A percentile compares a stretch with the other conserved stretches of the same genome.
Evolutionary conservation across 2,888 invertebrate species (phyloP).

Genomic region (Aplocera efformata): DNA sequence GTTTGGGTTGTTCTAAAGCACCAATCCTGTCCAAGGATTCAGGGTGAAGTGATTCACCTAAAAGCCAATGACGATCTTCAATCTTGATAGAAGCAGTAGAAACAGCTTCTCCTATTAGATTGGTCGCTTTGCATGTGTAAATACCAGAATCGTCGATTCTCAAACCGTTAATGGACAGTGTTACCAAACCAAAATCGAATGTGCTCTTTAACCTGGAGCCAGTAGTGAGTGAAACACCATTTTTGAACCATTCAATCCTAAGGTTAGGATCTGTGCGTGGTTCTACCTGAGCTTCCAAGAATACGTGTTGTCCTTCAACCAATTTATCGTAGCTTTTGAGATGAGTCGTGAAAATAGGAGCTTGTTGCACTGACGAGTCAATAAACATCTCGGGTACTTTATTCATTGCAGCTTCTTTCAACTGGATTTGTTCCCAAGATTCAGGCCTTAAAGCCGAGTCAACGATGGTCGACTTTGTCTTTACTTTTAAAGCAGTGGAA

Average conservation of each 20-base stretch:
- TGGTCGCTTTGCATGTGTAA: slow-evolving; percentile 96
- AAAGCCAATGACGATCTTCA: slow-evolving; percentile 92
- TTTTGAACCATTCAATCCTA: slow-evolving; percentile 95
- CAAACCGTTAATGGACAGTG: slow-evolving; percentile 92
- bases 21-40: slow-evolving; percentile 93
- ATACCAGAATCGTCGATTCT: slow-evolving; percentile 96
- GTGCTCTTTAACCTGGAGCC: slow-evolving; percentile 95
- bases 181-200: slow-evolving; percentile 98
- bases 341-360: slow-evolving; percentile 97
- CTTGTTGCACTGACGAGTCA: slow-evolving; percentile 91
- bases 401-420: slow-evolving; percentile 95
- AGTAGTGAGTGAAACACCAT: slow-evolving; percentile 91
- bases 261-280: slow-evolving; percentile 94
- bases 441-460: slow-evolving; percentile 94
- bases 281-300: slow-evolving; percentile 94
- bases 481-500: slow-evolving; percentile 93
- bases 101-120: slow-evolving; percentile 95
- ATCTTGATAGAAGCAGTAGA: slow-evolving; percentile 95
- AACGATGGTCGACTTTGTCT: slow-evolving; percentile 88
- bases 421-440: slow-evolving; percentile 94
- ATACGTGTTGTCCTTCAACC: slow-evolving; percentile 92
- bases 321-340: slow-evolving; percentile 91
- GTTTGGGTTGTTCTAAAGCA: slow-evolving; percentile 90
- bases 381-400: slow-evolving; percentile 93
- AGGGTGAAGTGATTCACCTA: slow-evolving; percentile 93